A percentile compares a stretch with the other conserved stretches of the same genome.
Conservation (phyloP, 2,888 invertebrate species). For the Drosophila histrio region DNA sequence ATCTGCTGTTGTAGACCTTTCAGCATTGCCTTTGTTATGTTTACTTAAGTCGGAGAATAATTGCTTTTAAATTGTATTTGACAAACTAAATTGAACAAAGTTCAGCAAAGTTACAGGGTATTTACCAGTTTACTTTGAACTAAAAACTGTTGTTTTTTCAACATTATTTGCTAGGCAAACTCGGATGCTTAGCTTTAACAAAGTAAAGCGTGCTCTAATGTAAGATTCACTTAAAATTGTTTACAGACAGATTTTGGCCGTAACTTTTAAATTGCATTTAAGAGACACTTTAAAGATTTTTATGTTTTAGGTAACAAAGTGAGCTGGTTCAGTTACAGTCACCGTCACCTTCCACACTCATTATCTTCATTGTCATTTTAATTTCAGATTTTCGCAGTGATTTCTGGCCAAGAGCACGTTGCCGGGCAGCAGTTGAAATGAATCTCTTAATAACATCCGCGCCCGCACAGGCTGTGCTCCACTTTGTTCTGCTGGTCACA, state of each 20-base stretch:
- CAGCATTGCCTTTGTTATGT: no score
- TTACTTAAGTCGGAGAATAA: no score
- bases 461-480: constrained; percentile 30
- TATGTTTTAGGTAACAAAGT: not conserved
- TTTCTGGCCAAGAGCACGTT: constrained; percentile 11
- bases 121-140: no score
- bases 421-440: constrained; percentile 44
- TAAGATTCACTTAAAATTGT: constrained; percentile 15
- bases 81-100: no score
- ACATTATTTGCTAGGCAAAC: constrained; percentile 21
- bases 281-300: constrained; percentile 15
- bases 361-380: constrained; percentile 31
- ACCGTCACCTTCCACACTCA: no score
- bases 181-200: not conserved
- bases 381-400: constrained; percentile 34
- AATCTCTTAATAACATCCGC: constrained; percentile 43
- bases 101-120: no score
- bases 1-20: no score
- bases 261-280: constrained; percentile 1
- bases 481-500: constrained; percentile 41
- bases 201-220: constrained; percentile 5
- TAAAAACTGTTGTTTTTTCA: no score
- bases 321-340: not conserved
- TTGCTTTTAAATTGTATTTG: no score
- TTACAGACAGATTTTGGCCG: not conserved